Conservation (phyloP, 2,888 invertebrate genomes). For the Melanostoma scalare region DNA sequence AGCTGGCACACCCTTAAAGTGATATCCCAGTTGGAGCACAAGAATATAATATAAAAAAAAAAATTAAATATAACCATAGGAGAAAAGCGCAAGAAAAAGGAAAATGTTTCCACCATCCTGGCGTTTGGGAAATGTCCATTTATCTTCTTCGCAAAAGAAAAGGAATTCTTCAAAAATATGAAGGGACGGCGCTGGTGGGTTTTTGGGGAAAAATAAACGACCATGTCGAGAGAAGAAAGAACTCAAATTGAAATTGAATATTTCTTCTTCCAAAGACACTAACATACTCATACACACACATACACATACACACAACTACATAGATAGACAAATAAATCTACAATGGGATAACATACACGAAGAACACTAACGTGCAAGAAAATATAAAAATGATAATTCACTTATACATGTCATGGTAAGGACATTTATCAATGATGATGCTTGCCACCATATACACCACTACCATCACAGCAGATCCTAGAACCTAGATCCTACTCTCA, state of each 20-base stretch:
- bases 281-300: not conserved
- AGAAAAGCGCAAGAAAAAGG: constrained; percentile 8
- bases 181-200: constrained; percentile 19
- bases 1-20: constrained; percentile 46
- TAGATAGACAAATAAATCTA: not conserved
- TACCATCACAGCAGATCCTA: not conserved
- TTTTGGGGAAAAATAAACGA: constrained; percentile 35
- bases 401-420: constrained; percentile 70
- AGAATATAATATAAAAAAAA: constrained; percentile 17
- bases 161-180: constrained; percentile 66
- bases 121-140: constrained; percentile 62
- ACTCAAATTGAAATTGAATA: constrained; percentile 69
- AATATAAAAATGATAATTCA: constrained; percentile 71
- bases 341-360: constrained; percentile 27
- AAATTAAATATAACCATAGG: constrained; percentile 8
- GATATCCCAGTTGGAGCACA: constrained; percentile 35
- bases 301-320: not conserved
- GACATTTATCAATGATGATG: constrained; percentile 71
- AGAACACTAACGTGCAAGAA: constrained; percentile 57
- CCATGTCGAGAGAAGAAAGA: constrained; percentile 18
- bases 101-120: constrained; percentile 41
- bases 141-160: constrained; percentile 67
- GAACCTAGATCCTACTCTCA: not conserved
- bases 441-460: constrained; percentile 6
- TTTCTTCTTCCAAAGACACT: constrained; percentile 34